Evolutionary conservation across 2,888 invertebrate species (phyloP).

Genomic region (Leptothorax acervorum): DNA sequence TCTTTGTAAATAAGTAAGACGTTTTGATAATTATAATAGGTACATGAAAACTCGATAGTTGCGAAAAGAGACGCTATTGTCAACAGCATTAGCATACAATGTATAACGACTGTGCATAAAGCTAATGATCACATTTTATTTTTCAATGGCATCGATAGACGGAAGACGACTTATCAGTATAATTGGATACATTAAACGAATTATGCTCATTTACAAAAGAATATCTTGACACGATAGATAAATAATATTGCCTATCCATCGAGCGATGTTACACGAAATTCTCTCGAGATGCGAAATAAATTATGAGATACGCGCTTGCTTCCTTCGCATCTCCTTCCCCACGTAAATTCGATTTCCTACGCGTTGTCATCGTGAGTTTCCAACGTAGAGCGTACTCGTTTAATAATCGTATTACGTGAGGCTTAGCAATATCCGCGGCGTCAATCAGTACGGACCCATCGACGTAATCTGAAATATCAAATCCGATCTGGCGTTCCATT

Average conservation of each 20-base stretch:
- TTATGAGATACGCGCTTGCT: conserved; percentile 59
- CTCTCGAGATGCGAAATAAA: conserved; percentile 63
- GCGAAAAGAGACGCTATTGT: not conserved
- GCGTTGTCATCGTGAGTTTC: conserved; percentile 54
- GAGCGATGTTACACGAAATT: conserved; percentile 41
- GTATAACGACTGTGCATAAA: not conserved
- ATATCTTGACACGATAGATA: conserved; percentile 45
- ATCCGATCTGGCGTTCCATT: conserved; percentile 45
- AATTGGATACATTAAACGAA: not conserved
- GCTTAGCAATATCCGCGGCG: conserved; percentile 51
- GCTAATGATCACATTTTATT: not conserved
- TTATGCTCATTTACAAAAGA: not conserved
- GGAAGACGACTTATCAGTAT: not conserved
- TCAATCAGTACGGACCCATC: conserved; percentile 40
- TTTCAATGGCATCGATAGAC: not conserved
- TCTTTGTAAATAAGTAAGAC: not conserved
- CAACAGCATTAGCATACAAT: not conserved
- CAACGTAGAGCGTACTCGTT: conserved; percentile 33
- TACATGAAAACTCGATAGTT: not conserved
- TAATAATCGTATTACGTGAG: conserved; percentile 59
- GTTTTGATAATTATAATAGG: not conserved
- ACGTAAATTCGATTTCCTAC: conserved; percentile 66
- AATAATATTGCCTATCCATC: conserved; percentile 52
- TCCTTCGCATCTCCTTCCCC: conserved; percentile 18
- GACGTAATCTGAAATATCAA: conserved; percentile 37